Base-by-base conservation (phyloP, 1,140 invertebrate genomes). In the Bombus confusus region DNA sequence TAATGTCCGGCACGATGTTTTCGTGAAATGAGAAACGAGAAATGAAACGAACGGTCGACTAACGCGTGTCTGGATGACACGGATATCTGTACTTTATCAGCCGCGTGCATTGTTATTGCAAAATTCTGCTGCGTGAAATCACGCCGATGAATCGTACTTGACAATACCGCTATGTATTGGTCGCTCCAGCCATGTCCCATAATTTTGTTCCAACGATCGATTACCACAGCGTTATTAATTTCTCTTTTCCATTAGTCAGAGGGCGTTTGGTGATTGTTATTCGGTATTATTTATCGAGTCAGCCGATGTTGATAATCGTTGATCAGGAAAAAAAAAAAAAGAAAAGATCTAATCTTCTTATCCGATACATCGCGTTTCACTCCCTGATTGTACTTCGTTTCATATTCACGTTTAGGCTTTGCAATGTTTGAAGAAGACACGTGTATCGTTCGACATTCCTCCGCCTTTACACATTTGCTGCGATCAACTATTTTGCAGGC, bases 101-200 rank as follows among this genome's bases (percentile, higher is more conserved):
- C n/a, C 57, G 69, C 59, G 71, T 64, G 75, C 37, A 89, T 89
- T 89, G 88, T 89, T 87, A 79, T 81, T 88, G 87, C 75, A 83
- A 71, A 88, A 83, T 78, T 80, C 66, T 37, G 72, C 68, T 59
- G 47, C 69, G 57, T n/a, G 73, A 64, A 78, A 88, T 84, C 80
- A 43, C 74, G 72, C 34, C 57, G n/a, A 52, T 52, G 73, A 64
- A 83, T 86, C 83, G 76, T 80, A 71, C 85, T 59, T 59, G 62
- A 47, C 37, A 52, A 78, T 68, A 83, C 52, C 47, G 13, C 59
- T 34, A 43, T 34, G 5, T 34, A 31, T 47, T 22, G 13, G 3
- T 47, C 31, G 41, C 12, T 47, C 5, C 15, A 34, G 3, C n/a
- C 10, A n/a, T 8, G 25, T 39, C n/a, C 41, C 41, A 22, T 39